Conservation (phyloP, 2,797 vertebrate genomes). For the Sylvilagus floridanus region DNA sequence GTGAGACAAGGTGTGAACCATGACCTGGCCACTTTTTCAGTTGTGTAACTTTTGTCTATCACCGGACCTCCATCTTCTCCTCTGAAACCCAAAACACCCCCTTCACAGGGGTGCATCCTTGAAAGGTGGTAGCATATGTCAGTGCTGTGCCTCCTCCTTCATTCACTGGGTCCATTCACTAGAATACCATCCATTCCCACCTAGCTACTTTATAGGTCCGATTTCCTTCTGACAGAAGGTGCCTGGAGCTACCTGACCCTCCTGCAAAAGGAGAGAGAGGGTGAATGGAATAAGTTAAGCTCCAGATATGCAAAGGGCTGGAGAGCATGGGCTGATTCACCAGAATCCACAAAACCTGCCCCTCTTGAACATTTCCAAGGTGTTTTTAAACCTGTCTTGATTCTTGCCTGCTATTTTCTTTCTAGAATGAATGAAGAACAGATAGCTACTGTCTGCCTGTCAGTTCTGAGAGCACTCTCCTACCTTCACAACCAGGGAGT, state of each 20-base stretch:
- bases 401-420: constrained; percentile 66
- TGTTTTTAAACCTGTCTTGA: constrained; percentile 53
- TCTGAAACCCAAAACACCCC: neutral
- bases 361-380: constrained; percentile 38
- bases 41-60: neutral
- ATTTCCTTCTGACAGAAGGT: neutral
- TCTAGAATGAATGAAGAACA: constrained; percentile 99
- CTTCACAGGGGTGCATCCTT: neutral
- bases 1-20: neutral
- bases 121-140: neutral
- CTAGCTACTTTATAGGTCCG: neutral
- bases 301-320: neutral
- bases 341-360: neutral
- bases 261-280: neutral
- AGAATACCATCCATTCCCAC: neutral
- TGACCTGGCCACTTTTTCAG: neutral
- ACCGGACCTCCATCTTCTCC: neutral
- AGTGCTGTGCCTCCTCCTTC: neutral
- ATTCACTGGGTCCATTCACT: neutral
- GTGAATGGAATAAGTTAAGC: neutral
- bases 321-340: neutral
- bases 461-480: constrained; percentile 96
- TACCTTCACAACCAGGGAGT: constrained; percentile 98
- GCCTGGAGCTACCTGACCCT: neutral
- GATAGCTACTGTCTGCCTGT: constrained; percentile 97